Conservation (phyloP, 2,113 vertebrate species). For the Stegostoma tigrinum region DNA sequence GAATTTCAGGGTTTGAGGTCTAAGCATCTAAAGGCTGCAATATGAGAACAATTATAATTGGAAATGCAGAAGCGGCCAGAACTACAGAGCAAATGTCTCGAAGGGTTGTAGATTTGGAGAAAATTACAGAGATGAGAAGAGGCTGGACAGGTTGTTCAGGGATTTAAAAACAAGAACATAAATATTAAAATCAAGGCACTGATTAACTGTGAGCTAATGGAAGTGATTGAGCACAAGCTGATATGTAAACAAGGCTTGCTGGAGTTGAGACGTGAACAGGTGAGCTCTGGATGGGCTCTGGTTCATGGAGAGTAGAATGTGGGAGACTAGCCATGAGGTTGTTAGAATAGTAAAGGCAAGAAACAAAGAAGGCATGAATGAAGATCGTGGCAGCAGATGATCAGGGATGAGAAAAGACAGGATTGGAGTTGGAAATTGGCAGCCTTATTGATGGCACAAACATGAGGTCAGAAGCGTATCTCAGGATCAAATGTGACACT, state of each 20-base stretch:
- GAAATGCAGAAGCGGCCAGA: not conserved
- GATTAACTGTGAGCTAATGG: not conserved
- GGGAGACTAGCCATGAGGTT: too few relatives aligned
- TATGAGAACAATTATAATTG: not conserved
- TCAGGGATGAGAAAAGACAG: not conserved
- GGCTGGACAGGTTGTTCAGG: not conserved
- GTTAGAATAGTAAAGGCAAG: not conserved
- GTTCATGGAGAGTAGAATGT: not conserved
- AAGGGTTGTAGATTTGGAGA: not conserved
- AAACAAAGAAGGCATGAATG: not conserved
- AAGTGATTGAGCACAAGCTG: not conserved
- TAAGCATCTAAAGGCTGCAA: not conserved
- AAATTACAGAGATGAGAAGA: not conserved
- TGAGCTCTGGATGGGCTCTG: not conserved
- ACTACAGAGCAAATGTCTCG: not conserved
- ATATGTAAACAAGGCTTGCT: not conserved
- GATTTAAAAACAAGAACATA: not conserved
- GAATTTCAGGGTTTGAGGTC: not conserved
- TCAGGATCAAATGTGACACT: not conserved
- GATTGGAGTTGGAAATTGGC: not conserved
- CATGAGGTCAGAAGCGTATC: not conserved
- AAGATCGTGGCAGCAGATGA: not conserved
- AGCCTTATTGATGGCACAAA: not conserved
- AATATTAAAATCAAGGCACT: not conserved
- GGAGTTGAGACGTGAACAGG: not conserved